These are phyloP conservation scores for Acrocephalus arundinaceus DNA, from an alignment of 2,113 vertebrate genomes.

Conservation along the genomic window DNA sequence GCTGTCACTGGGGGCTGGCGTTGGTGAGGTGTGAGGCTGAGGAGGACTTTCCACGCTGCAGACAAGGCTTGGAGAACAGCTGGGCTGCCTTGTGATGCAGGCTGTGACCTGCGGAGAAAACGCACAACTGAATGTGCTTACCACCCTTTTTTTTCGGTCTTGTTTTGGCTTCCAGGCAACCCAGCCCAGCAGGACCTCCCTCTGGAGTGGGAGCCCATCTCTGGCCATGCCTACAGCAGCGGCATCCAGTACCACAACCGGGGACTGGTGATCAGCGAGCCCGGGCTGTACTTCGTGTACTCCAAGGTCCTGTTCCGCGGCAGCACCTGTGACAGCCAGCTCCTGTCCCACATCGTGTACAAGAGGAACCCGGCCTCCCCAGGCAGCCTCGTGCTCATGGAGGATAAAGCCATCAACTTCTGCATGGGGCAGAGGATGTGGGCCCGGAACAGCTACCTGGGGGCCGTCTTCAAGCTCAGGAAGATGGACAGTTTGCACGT, in stretches of 20 bases:
- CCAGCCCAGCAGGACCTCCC: constrained; percentile 34
- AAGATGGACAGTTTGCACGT: constrained; percentile 71
- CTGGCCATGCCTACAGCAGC: constrained; percentile 69
- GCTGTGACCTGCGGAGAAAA: background rate
- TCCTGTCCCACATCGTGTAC: constrained; percentile 74
- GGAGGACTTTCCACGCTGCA: background rate
- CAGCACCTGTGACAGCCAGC: constrained; percentile 56
- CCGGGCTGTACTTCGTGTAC: constrained; percentile 85
- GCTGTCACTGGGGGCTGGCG: background rate
- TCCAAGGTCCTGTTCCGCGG: constrained; percentile 82
- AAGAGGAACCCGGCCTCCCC: constrained; percentile 60
- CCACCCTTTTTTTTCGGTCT: background rate
- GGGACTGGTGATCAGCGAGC: constrained; percentile 79
- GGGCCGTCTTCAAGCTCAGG: constrained; percentile 73
- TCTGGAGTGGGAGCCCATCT: constrained; percentile 79
- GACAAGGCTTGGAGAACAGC: background rate
- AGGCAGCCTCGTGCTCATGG: constrained; percentile 70
- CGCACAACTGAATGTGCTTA: background rate
- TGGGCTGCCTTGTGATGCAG: background rate
- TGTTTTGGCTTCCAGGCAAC: constrained; percentile 56
- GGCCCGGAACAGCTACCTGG: constrained; percentile 76
- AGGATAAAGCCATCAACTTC: constrained; percentile 66
- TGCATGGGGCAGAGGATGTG: constrained; percentile 52
- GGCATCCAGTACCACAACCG: constrained; percentile 78
- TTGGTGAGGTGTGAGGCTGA: background rate